Evolutionary conservation across 2,113 vertebrate genomes (phyloP), one percentile per base, ranked within the genome.

Genomic region (Eulemur rufifrons): DNA sequence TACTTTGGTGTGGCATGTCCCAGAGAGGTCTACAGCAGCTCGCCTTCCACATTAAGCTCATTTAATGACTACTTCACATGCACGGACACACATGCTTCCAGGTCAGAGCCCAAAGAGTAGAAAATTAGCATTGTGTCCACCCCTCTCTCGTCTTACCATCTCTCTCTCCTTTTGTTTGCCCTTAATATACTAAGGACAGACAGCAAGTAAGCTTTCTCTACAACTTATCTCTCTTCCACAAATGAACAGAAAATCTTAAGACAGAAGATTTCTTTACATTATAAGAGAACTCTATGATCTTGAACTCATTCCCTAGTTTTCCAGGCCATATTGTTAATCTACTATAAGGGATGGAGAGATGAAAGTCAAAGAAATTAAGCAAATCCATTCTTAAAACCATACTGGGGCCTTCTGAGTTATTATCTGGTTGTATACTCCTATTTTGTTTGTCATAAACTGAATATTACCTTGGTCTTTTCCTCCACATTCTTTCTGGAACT

Each of bases 341-440:
- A 50, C n/a, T 42, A 71, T 50, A 76, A 59, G 13, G 32, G 3
- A 4, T 37, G 27, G 29, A 73, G 13, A 13, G 34, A 74, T 17
- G 17, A 89, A 63, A 69, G 9, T 39, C 1, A 90, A 90, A 94
- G 29, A 97, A 96, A 88, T 80, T 78, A 27, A 64, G 64, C 39
- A 94, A 84, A 80, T 63, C 17, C 32, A 54, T 66, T 95, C 23
- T 82, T 87, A 71, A 93, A 94, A 64, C 52, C 89, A 37, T 63
- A 37, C 1, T 5, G 9, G 32, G 10, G 50, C 12, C 50, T 92
- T 94, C 25, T 37, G 56, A 76, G n/a, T 89, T 64, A 54, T 8
- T 50, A 7, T 64, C 42, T 15, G 34, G 21, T 8, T 42, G 3
- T 13, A 52, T 52, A 63, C 0, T 54, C 4, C 27, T 85, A 42